phyloP scores from a whole-genome alignment of 2,797 vertebrate genomes.

The Sphenopsis melanotis region DNA sequence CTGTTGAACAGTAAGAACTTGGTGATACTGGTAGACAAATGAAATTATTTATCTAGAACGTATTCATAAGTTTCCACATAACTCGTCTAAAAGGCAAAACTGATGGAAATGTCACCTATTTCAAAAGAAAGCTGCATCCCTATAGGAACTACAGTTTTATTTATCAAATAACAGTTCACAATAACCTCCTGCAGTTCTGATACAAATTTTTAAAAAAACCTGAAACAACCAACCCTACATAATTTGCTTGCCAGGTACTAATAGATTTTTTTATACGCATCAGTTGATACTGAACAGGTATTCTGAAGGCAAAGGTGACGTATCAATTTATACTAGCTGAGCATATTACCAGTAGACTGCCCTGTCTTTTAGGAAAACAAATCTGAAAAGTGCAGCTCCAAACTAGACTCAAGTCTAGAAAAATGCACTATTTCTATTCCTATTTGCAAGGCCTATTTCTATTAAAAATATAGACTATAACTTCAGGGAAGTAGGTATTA shows the following conservation, averaged over 20 bases:
- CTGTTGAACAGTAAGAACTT: background rate
- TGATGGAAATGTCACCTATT: background rate
- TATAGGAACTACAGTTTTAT: background rate
- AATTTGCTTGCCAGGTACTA: background rate
- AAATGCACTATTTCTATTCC: background rate
- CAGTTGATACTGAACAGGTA: background rate
- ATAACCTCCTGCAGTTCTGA: background rate
- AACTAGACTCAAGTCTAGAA: background rate
- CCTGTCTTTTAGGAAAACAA: background rate
- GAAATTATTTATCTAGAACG: background rate
- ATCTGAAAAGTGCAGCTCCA: background rate
- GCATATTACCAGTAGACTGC: background rate
- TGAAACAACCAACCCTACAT: background rate
- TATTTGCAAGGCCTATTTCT: background rate
- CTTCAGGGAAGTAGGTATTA: background rate
- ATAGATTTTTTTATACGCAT: background rate
- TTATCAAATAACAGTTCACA: background rate
- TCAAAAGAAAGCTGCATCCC: background rate
- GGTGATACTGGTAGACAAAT: background rate
- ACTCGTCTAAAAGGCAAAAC: background rate
- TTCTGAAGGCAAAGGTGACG: background rate
- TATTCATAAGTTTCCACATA: fast-evolving
- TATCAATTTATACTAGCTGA: background rate
- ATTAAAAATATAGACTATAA: background rate
- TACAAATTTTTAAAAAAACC: fast-evolving